Base-by-base conservation (phyloP, 37 sponge, comb jelly and placozoan species). In the Ianthella basta region DNA sequence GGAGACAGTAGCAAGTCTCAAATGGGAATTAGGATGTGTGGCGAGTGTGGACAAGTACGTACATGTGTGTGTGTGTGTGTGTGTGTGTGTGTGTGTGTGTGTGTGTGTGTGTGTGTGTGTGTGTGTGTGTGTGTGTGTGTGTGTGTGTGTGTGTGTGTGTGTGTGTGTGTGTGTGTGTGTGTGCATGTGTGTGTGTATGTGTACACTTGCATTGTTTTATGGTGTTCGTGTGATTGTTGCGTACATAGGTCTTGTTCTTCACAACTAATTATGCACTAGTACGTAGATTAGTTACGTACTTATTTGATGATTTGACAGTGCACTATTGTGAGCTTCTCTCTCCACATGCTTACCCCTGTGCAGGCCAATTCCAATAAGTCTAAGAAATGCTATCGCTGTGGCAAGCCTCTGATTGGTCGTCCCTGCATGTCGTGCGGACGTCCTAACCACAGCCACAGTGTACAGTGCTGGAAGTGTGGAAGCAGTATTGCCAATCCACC, bases 401-500 rank as follows among this genome's bases (percentile, higher is more conserved):
- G 72, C 35, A 69, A 77, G 15, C 86, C 84, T 25, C 36, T 84
- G 29, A 69, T 53, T 61, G 88, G 88, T 0, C 78, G 84, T 1
- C 59, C 88, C 10, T 88, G 88, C 56, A 83, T 84, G 15, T 61
- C n/a, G 56, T 92, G 93, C 79, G 79, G 79, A 32, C 70, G 93
- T 55, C 93, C 93, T 20, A 92, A 92, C 64, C 87, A 89, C 69
- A 89, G 69, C 56, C 87, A 87, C 65, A 86, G 86, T 32, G 54
- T 81, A 0, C 81, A 86, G 85, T 92, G 93, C 77, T 89, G 83
- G 80, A 92, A 92, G 85, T 92, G 93, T 87, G 93, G 93, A 12
- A 80, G 80, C 41, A n/a, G 75, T 4, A 74, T 91, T 44, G 50
- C 50, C 50, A 44, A 8, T 8, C 8, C 50, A 44, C 50, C 8